Evolutionary conservation across 1,140 invertebrate genomes (phyloP).

Genomic region (Magallana angulata): DNA sequence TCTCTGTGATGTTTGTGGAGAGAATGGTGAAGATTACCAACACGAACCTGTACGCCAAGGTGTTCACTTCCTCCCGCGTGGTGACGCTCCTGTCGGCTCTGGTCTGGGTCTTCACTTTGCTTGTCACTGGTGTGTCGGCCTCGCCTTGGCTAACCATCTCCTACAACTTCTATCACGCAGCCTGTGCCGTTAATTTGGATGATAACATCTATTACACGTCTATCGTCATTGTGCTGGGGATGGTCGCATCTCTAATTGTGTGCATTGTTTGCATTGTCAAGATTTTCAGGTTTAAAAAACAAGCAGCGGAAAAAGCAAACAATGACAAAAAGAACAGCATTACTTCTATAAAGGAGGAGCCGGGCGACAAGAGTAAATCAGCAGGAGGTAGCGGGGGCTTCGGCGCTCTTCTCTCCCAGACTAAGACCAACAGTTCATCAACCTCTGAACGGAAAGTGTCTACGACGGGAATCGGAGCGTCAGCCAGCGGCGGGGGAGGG

Average conservation of each 20-base stretch:
- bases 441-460: background rate
- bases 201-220: constrained; percentile 46
- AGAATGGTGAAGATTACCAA: constrained; percentile 47
- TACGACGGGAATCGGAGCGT: constrained; percentile 16
- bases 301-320: constrained; percentile 28
- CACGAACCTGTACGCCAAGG: constrained; percentile 35
- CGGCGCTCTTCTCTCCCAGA: constrained; percentile 16
- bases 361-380: background rate
- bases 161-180: constrained; percentile 55
- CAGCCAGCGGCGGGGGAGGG: background rate
- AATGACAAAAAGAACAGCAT: constrained; percentile 19
- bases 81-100: constrained; percentile 31
- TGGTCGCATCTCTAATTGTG: constrained; percentile 32
- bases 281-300: constrained; percentile 38
- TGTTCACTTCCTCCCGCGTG: constrained; percentile 25
- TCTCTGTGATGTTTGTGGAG: constrained; percentile 48
- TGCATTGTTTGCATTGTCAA: background rate
- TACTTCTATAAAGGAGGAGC: constrained; percentile 26
- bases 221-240: constrained; percentile 47
- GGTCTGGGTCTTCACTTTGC: background rate
- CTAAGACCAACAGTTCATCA: background rate
- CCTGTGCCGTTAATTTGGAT: constrained; percentile 37
- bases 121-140: background rate
- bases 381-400: background rate
- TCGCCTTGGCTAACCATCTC: constrained; percentile 35